Evolutionary conservation across 2,113 vertebrate genomes (phyloP).

Genomic region (Coptodon rendalli): DNA sequence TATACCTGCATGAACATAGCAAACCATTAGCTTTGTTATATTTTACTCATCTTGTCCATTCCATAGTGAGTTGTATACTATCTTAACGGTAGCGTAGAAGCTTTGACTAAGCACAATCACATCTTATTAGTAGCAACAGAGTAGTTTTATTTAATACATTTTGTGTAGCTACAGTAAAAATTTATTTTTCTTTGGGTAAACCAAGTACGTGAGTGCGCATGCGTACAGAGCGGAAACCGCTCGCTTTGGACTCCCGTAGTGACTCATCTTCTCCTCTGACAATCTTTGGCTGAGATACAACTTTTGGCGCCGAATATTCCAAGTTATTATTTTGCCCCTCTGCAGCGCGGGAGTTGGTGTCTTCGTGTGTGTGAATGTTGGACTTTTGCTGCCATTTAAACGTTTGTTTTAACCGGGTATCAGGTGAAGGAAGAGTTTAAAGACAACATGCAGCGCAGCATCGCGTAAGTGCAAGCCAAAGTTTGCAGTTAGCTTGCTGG

Average conservation of each 20-base stretch:
- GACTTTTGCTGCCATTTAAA: not conserved
- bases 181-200: not conserved
- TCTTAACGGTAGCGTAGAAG: not conserved
- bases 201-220: not conserved
- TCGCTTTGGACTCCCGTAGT: accelerated
- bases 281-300: slow-evolving; percentile 27
- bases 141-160: not conserved
- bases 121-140: not conserved
- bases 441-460: slow-evolving; percentile 72
- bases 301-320: slow-evolving; percentile 68
- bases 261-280: accelerated
- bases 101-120: not conserved
- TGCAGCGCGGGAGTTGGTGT: slow-evolving; percentile 49
- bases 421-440: not conserved
- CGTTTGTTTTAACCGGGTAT: not conserved
- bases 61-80: not conserved
- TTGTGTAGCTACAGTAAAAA: not conserved
- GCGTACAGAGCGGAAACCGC: not conserved
- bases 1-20: not conserved
- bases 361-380: not conserved
- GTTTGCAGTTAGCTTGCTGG: not conserved
- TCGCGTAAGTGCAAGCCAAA: slow-evolving; percentile 60
- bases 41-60: not conserved
- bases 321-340: not conserved
- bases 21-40: not conserved